phyloP scores from a whole-genome alignment of 1,140 invertebrate species.

The Monochamus saltuarius region DNA sequence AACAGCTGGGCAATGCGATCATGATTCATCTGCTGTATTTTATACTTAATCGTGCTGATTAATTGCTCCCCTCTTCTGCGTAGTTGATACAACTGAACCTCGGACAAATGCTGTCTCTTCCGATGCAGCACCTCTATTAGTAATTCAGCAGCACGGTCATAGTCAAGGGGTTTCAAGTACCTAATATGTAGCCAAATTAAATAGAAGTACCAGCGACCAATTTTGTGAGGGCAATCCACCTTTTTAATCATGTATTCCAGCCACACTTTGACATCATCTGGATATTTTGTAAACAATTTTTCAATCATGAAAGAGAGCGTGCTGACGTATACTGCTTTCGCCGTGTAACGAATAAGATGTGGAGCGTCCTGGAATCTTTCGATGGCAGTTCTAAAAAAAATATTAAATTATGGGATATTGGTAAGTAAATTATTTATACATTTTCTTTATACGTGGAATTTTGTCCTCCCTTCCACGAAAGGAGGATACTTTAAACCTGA shows the following conservation, averaged over 20 bases:
- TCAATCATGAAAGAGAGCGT: constrained; percentile 17
- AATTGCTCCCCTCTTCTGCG: constrained; percentile 20
- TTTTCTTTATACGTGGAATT: too few relatives aligned
- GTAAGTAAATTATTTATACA: too few relatives aligned
- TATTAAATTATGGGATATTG: too few relatives aligned
- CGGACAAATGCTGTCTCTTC: constrained; percentile 18
- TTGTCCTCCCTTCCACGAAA: too few relatives aligned
- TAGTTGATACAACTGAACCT: constrained; percentile 23
- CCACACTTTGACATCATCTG: constrained; percentile 29
- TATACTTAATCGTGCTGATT: constrained; percentile 22
- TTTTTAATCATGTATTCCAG: constrained; percentile 28
- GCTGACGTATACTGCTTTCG: constrained; percentile 22
- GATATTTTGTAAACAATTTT: constrained; percentile 18
- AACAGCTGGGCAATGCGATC: constrained; percentile 19
- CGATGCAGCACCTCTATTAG: constrained; percentile 27
- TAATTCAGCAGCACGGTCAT: constrained; percentile 17
- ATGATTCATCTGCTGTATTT: constrained; percentile 14
- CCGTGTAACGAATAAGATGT: constrained; percentile 28
- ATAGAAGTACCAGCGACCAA: constrained; percentile 25
- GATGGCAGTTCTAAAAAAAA: neutral
- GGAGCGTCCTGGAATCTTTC: constrained; percentile 13
- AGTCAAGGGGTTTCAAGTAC: constrained; percentile 17
- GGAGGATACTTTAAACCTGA: too few relatives aligned
- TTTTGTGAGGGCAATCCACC: constrained; percentile 10
- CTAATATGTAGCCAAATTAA: constrained; percentile 24